phyloP scores from a whole-genome alignment of 2,888 invertebrate genomes.

The Drepanosiphum platanoidis region DNA sequence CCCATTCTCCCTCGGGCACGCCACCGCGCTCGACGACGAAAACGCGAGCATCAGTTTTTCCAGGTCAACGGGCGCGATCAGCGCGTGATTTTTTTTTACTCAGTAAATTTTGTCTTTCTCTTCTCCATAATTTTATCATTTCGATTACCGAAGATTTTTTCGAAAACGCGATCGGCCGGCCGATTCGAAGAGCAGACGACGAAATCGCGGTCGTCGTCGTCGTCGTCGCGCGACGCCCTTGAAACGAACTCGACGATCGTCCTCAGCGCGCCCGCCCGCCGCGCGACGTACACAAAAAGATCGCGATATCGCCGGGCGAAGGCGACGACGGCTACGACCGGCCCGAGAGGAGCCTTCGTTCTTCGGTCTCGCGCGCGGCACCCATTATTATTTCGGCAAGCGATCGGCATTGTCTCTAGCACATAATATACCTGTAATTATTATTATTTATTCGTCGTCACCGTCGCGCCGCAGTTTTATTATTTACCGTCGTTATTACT shows the following conservation, averaged over 20 bases:
- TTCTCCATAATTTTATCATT: too few relatives aligned
- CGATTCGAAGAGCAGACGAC: not conserved
- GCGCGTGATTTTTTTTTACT: not conserved
- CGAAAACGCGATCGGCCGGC: not conserved
- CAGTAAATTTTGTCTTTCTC: too few relatives aligned
- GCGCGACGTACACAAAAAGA: conserved; percentile 17
- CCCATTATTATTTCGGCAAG: not conserved
- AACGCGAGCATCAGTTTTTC: not conserved
- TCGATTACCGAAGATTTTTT: too few relatives aligned
- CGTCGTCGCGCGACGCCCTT: conserved; percentile 12
- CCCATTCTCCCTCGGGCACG: too few relatives aligned
- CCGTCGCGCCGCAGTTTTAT: not conserved
- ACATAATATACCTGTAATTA: too few relatives aligned
- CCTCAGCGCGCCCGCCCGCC: conserved; percentile 34
- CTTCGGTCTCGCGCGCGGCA: not conserved
- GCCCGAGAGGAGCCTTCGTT: not conserved
- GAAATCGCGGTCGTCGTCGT: not conserved
- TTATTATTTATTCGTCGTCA: not conserved
- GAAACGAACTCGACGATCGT: conserved; percentile 2
- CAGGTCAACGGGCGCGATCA: conserved; percentile 19
- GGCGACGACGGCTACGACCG: not conserved
- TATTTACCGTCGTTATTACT: not conserved
- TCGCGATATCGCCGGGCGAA: not conserved
- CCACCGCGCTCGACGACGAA: not conserved
- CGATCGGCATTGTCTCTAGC: conserved; percentile 1